Evolutionary conservation across 2,113 vertebrate genomes (phyloP).

Genomic region (Hipposideros armiger): DNA sequence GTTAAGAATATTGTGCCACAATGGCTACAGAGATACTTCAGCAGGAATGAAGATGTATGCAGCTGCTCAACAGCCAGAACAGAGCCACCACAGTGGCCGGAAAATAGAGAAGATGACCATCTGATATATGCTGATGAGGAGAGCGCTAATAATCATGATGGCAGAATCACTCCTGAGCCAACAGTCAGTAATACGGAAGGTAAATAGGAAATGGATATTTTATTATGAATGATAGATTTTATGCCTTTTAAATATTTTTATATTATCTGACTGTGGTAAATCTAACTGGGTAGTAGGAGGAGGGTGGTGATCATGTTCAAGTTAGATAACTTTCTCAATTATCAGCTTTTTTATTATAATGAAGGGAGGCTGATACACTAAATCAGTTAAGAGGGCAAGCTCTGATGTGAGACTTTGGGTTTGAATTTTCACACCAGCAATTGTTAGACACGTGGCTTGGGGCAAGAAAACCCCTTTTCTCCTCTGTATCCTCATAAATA

Average conservation of each 20-base stretch:
- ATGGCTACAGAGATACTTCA: constrained; percentile 98
- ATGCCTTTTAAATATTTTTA: constrained; percentile 74
- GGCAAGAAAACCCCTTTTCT: not conserved
- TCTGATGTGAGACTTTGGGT: not conserved
- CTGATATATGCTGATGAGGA: constrained; percentile 89
- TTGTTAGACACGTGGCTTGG: not conserved
- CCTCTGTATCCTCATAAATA: not conserved
- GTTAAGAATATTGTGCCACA: constrained; percentile 98
- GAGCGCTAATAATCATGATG: constrained; percentile 87
- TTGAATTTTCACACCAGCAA: not conserved
- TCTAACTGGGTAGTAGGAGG: constrained; percentile 15
- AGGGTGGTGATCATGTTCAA: not conserved
- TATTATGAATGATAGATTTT: not conserved
- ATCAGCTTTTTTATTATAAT: not conserved
- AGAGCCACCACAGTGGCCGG: constrained; percentile 82
- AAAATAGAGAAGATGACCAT: constrained; percentile 86
- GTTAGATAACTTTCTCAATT: not conserved
- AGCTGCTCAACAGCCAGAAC: constrained; percentile 81
- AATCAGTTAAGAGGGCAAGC: not conserved
- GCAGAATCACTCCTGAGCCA: constrained; percentile 91
- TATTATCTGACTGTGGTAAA: constrained; percentile 71
- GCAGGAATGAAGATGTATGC: constrained; percentile 89
- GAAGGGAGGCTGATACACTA: not conserved
- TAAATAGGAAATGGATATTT: constrained; percentile 75
- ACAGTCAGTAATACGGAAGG: constrained; percentile 92